Conservation (phyloP, 2,113 vertebrate genomes). For the Rhinopithecus roxellana region DNA sequence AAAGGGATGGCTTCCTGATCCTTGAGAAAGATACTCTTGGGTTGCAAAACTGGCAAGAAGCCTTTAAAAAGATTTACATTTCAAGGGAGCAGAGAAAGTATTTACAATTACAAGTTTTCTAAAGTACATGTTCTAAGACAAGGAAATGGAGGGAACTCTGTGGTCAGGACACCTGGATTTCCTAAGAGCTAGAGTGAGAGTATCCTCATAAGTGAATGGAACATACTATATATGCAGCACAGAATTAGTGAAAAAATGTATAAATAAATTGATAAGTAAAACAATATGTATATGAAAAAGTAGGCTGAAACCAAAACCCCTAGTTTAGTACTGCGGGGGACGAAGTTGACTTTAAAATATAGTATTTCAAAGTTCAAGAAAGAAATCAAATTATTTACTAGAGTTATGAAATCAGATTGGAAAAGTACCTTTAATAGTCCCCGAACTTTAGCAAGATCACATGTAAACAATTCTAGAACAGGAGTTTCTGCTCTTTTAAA, state of each 20-base stretch:
- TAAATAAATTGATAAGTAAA: not conserved
- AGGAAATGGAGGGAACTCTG: not conserved
- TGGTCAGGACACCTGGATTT: not conserved
- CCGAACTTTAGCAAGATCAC: not conserved
- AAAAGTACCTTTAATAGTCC: not conserved
- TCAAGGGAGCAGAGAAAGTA: not conserved
- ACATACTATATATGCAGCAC: not conserved
- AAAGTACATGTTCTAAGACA: not conserved
- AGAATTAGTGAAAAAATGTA: not conserved
- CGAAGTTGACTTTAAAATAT: not conserved
- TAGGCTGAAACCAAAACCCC: not conserved
- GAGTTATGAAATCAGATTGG: not conserved
- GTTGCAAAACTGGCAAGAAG: not conserved
- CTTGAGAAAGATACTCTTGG: not conserved
- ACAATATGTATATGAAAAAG: not conserved
- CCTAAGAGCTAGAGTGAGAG: not conserved
- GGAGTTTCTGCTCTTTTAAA: not conserved
- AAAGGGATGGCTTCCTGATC: not conserved
- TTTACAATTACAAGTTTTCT: not conserved
- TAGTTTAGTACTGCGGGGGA: not conserved
- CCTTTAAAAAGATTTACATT: not conserved
- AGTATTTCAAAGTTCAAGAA: not conserved
- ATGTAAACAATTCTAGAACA: not conserved
- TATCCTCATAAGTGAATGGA: not conserved
- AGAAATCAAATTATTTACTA: not conserved